These are phyloP conservation scores for Zaprionus bogoriensis DNA, from an alignment of 2,888 invertebrate genomes.

Conservation along the genomic window DNA sequence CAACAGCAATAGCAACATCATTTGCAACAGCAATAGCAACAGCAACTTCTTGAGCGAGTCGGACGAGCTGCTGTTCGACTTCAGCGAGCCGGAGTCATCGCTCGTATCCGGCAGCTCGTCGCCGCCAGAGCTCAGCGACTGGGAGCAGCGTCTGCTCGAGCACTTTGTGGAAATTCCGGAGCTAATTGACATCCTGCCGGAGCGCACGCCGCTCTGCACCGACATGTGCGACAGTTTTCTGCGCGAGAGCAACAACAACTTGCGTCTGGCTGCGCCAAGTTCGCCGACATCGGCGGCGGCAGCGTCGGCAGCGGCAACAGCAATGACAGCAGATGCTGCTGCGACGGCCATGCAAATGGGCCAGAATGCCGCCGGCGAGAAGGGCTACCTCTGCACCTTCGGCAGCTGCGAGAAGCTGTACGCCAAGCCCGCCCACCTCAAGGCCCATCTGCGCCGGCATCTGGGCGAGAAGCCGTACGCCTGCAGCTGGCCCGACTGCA, in stretches of 20 bases:
- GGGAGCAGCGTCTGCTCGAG: constrained; percentile 81
- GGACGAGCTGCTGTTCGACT: constrained; percentile 36
- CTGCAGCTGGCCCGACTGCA: constrained; percentile 91
- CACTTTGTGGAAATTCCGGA: constrained; percentile 81
- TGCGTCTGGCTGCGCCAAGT: constrained; percentile 71
- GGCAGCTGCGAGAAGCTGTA: constrained; percentile 91
- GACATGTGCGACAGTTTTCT: constrained; percentile 84
- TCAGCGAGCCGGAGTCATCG: constrained; percentile 26
- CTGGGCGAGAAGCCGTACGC: constrained; percentile 90
- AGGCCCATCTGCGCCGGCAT: constrained; percentile 93
- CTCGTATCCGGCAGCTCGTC: constrained; percentile 17
- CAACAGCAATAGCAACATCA: constrained; percentile 20
- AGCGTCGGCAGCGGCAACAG: neutral
- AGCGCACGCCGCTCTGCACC: constrained; percentile 85
- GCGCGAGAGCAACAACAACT: constrained; percentile 82
- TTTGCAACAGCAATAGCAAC: constrained; percentile 13
- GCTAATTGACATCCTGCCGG: constrained; percentile 82
- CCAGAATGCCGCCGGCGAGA: constrained; percentile 82
- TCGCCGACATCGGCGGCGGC: neutral
- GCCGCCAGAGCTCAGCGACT: constrained; percentile 74
- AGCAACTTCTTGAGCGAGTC: neutral
- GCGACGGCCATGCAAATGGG: constrained; percentile 73
- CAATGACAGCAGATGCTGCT: neutral
- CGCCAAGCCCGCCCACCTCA: constrained; percentile 94
- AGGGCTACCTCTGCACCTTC: constrained; percentile 87